Conservation (phyloP, 2,888 invertebrate species). For the Apodemia hepburni region DNA sequence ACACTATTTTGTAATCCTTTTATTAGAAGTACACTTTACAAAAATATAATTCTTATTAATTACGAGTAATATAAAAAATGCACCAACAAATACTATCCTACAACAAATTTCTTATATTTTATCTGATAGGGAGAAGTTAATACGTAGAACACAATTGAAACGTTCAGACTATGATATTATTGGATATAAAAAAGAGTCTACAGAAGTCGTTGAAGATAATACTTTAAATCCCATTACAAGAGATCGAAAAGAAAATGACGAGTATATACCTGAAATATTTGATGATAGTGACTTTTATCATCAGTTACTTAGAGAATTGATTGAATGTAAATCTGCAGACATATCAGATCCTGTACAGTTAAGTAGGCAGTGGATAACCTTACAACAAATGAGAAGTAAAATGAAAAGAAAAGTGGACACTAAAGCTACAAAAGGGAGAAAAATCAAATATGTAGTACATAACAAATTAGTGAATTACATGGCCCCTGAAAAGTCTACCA, state of each 20-base stretch:
- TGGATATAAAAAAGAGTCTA: constrained; percentile 68
- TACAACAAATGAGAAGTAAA: constrained; percentile 94
- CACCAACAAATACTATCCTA: constrained; percentile 82
- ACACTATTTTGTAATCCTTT: constrained; percentile 23
- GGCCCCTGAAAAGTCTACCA: constrained; percentile 86
- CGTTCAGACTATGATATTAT: constrained; percentile 86
- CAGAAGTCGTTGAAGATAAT: constrained; percentile 36
- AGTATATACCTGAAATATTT: constrained; percentile 91
- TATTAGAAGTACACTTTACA: constrained; percentile 34
- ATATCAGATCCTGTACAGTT: constrained; percentile 92
- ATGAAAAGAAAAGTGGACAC: constrained; percentile 97
- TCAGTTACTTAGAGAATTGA: constrained; percentile 93
- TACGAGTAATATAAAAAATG: constrained; percentile 73
- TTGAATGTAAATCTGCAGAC: constrained; percentile 93
- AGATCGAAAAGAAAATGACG: constrained; percentile 70
- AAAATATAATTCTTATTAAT: background rate
- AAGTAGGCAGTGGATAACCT: constrained; percentile 93
- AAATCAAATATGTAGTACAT: constrained; percentile 92
- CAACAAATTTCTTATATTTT: constrained; percentile 94
- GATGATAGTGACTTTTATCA: constrained; percentile 99
- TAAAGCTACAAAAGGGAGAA: constrained; percentile 95
- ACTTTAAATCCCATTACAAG: constrained; percentile 40
- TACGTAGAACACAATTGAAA: constrained; percentile 89
- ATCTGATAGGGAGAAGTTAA: constrained; percentile 86
- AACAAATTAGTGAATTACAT: constrained; percentile 94